phyloP scores from a whole-genome alignment of 1,140 invertebrate species.

The Aethina tumida region DNA sequence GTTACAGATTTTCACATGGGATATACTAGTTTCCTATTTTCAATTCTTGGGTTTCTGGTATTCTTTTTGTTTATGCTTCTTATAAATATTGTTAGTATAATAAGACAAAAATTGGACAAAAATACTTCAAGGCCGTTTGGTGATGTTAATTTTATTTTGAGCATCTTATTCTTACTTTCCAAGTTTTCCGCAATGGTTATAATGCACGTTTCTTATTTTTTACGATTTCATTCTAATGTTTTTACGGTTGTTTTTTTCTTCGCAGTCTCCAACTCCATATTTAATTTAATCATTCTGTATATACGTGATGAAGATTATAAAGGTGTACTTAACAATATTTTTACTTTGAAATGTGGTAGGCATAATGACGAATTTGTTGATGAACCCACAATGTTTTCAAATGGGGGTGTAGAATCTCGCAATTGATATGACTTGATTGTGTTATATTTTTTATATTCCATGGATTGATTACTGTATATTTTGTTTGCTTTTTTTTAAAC shows the following conservation, averaged over 20 bases:
- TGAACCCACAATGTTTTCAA: too few relatives aligned
- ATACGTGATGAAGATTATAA: slow-evolving; percentile 5
- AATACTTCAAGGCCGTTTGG: slow-evolving; percentile 5
- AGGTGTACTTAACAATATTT: slow-evolving; percentile 1
- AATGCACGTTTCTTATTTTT: too few relatives aligned
- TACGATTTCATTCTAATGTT: not conserved
- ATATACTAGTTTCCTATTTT: slow-evolving; percentile 1
- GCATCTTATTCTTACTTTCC: too few relatives aligned
- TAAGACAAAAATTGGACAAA: too few relatives aligned
- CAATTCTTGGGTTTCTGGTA: not conserved
- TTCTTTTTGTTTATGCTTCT: slow-evolving; percentile 10
- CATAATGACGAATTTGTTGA: too few relatives aligned
- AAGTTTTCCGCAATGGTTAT: too few relatives aligned
- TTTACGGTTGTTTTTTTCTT: not conserved
- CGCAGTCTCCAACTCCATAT: slow-evolving; percentile 1
- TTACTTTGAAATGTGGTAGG: slow-evolving; percentile 2
- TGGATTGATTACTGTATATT: too few relatives aligned
- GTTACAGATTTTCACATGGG: not conserved
- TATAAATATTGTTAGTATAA: slow-evolving; percentile 11
- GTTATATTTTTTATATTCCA: too few relatives aligned
- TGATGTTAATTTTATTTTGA: not conserved
- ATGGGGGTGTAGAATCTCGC: too few relatives aligned
- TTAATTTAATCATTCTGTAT: slow-evolving; percentile 8
- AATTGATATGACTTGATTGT: too few relatives aligned
- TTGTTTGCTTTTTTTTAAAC: too few relatives aligned